Evolutionary conservation across 2,888 invertebrate species (phyloP).

Genomic region (Drosophila kuntzei): DNA sequence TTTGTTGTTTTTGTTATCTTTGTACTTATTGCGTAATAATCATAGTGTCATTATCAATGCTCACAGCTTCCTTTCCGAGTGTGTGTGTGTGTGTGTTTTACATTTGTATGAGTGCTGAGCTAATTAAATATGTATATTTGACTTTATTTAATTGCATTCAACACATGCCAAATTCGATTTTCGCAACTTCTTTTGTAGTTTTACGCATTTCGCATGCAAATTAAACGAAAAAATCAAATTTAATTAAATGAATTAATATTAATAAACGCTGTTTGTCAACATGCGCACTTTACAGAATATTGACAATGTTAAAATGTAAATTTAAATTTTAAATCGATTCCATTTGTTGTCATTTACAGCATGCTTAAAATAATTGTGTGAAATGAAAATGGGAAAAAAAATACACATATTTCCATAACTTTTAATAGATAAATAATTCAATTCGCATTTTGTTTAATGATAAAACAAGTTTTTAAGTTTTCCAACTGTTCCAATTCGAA

Average conservation of each 20-base stretch:
- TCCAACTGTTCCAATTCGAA: no score
- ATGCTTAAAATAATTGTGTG: background rate
- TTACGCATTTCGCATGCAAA: slow-evolving; percentile 2
- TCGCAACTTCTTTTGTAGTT: background rate
- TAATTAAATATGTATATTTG: slow-evolving; percentile 21
- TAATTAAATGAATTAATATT: background rate
- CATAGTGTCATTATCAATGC: slow-evolving; percentile 51
- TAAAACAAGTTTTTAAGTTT: no score
- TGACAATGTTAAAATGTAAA: background rate
- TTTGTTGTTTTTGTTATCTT: slow-evolving; percentile 23
- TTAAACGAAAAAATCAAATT: background rate
- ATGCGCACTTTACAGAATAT: background rate
- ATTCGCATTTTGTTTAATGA: no score
- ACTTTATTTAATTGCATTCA: slow-evolving; percentile 19
- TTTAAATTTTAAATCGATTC: background rate
- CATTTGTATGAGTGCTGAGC: slow-evolving; percentile 8
- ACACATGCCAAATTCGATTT: slow-evolving; percentile 16
- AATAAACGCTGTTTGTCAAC: background rate
- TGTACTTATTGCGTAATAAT: slow-evolving; percentile 58
- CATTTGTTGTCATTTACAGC: background rate
- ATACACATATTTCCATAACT: no score
- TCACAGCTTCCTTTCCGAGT: background rate
- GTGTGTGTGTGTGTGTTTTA: slow-evolving; percentile 5
- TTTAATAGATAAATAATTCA: no score
- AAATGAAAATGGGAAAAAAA: no score